Conservation (phyloP, 64 coral and sea anemone species). For the Montipora sp. region DNA sequence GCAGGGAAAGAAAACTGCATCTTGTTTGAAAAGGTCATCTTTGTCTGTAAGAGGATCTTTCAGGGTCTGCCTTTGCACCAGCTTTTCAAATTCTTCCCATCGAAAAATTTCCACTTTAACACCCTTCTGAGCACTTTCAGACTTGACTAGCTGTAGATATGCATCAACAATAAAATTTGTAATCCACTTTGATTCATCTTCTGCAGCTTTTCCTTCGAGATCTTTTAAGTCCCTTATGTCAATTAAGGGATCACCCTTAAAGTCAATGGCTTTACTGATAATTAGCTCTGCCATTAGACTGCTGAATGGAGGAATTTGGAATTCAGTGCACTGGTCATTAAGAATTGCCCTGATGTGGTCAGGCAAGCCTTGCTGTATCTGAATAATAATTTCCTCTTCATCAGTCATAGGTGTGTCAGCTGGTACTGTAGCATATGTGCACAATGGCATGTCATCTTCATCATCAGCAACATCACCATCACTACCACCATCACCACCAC, state of each 20-base stretch:
- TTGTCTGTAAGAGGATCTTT: too few relatives aligned
- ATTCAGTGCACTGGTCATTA: constrained; percentile 15
- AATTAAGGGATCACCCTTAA: not conserved
- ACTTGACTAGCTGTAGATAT: too few relatives aligned
- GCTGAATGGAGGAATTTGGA: not conserved
- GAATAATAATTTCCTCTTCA: not conserved
- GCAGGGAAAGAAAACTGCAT: too few relatives aligned
- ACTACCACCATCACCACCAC: not conserved
- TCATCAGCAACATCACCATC: not conserved
- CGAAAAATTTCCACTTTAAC: too few relatives aligned
- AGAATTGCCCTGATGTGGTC: not conserved
- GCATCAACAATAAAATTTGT: too few relatives aligned
- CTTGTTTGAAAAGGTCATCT: too few relatives aligned
- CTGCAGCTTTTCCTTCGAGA: not conserved
- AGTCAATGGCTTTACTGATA: not conserved
- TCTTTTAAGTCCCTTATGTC: not conserved
- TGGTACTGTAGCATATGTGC: not conserved
- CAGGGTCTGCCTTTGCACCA: too few relatives aligned
- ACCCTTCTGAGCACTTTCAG: too few relatives aligned
- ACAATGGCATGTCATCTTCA: not conserved
- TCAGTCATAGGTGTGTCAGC: too few relatives aligned
- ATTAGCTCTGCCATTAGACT: not conserved
- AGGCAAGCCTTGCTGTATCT: constrained; percentile 1
- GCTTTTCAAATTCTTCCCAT: too few relatives aligned
- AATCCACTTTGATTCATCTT: too few relatives aligned